phyloP scores from a whole-genome alignment of 2,888 invertebrate genomes.

The Cerastoderma edule region DNA sequence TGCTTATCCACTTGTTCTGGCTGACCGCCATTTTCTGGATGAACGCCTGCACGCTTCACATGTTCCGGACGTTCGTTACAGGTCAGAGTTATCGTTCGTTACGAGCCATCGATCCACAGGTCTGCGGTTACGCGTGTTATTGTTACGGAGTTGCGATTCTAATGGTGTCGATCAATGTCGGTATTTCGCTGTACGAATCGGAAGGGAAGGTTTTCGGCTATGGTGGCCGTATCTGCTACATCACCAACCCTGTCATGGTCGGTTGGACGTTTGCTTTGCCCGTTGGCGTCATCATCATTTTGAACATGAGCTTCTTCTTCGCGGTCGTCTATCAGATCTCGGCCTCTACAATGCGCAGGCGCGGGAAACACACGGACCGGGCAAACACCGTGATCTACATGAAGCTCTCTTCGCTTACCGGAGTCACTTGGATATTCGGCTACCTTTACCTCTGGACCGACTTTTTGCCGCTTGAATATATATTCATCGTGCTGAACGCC shows the following conservation, averaged over 20 bases:
- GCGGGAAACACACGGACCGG: conserved; percentile 53
- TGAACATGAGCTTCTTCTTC: conserved; percentile 59
- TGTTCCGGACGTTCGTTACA: conserved; percentile 61
- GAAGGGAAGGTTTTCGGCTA: conserved; percentile 47
- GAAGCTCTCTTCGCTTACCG: conserved; percentile 61
- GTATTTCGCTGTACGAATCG: conserved; percentile 43
- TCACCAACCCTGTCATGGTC: conserved; percentile 53
- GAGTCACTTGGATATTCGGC: conserved; percentile 65
- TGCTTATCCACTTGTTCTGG: conserved; percentile 58
- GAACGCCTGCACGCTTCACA: conserved; percentile 63
- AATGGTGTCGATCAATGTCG: conserved; percentile 49
- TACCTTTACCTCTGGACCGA: conserved; percentile 58
- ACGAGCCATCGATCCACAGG: conserved; percentile 51
- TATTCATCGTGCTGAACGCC: conserved; percentile 61
- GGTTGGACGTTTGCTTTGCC: conserved; percentile 60
- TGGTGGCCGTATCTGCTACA: conserved; percentile 55
- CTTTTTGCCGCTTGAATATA: conserved; percentile 52
- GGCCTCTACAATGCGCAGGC: conserved; percentile 54
- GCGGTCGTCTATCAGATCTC: conserved; percentile 62
- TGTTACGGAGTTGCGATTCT: conserved; percentile 44
- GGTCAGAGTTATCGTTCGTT: conserved; percentile 58
- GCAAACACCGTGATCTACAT: conserved; percentile 59
- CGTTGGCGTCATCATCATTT: conserved; percentile 54
- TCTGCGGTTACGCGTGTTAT: conserved; percentile 43
- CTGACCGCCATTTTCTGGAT: conserved; percentile 61